A percentile compares a stretch with the other conserved stretches of the same genome.
Evolutionary conservation across 2,888 invertebrate species (phyloP).

Genomic region (Cyclophora punctaria): DNA sequence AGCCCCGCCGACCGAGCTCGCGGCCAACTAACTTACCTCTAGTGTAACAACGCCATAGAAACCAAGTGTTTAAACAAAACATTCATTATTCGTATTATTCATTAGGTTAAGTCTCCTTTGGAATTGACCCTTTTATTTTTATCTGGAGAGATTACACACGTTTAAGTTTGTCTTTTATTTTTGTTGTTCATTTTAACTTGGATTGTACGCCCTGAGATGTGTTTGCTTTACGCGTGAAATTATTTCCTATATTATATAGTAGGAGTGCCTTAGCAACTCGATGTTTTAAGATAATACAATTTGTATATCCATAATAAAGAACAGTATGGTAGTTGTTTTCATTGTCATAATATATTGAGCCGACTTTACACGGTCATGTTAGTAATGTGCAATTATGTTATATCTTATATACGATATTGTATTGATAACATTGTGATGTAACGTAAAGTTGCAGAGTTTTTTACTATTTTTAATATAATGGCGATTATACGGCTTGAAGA

Average conservation of each 20-base stretch:
- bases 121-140: conserved; percentile 60
- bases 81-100: conserved; percentile 66
- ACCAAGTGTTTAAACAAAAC: conserved; percentile 35
- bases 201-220: conserved; percentile 27
- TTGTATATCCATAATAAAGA: conserved; percentile 36
- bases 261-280: conserved; percentile 75
- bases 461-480: conserved; percentile 40
- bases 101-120: conserved; percentile 61
- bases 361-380: conserved; percentile 23
- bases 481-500: conserved; percentile 30
- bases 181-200: conserved; percentile 3
- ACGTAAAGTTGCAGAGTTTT: conserved; percentile 29
- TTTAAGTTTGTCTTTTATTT: conserved; percentile 29
- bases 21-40: conserved; percentile 57
- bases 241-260: conserved; percentile 57
- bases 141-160: conserved; percentile 40
- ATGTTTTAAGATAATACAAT: conserved; percentile 48
- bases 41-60: conserved; percentile 54
- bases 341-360: conserved; percentile 24
- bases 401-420: conserved; percentile 22
- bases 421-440: conserved; percentile 20
- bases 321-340: conserved; percentile 19
- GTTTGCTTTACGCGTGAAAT: conserved; percentile 52
- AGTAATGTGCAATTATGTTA: conserved; percentile 23
- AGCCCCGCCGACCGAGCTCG: conserved; percentile 28